phyloP scores from a whole-genome alignment of 37 sponge, comb jelly and placozoan genomes.

The Aphrocallistes beatrix region DNA sequence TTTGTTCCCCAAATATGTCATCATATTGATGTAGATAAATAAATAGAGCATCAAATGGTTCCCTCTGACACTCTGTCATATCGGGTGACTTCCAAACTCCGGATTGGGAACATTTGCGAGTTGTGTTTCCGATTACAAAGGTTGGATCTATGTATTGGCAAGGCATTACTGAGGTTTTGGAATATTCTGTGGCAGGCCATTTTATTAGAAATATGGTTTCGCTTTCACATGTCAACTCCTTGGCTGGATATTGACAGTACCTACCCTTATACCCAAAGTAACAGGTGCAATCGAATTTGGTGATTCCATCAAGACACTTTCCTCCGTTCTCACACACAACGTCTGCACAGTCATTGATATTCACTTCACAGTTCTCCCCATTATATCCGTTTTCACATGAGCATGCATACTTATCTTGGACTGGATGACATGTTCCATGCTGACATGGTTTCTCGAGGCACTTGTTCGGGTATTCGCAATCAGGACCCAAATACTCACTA shows the following conservation, averaged over 20 bases:
- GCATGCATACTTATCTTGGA: not conserved
- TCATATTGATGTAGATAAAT: not conserved
- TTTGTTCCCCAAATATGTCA: not conserved
- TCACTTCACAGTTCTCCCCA: slow-evolving; percentile 1
- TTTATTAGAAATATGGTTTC: not conserved
- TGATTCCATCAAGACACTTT: slow-evolving; percentile 19
- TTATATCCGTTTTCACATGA: slow-evolving; percentile 22
- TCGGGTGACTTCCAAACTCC: not conserved
- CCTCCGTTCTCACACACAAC: slow-evolving; percentile 21
- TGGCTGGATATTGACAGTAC: slow-evolving; percentile 4
- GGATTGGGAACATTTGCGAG: not conserved
- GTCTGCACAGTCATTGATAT: slow-evolving; percentile 23
- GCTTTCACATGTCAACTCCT: slow-evolving; percentile 13
- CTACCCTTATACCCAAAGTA: not conserved
- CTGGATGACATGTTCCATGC: slow-evolving; percentile 21
- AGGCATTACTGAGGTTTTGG: not conserved
- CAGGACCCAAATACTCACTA: not conserved
- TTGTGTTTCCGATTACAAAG: not conserved
- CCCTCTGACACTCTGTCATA: not conserved
- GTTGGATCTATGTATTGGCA: slow-evolving; percentile 14
- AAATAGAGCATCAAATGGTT: not conserved
- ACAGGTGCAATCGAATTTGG: slow-evolving; percentile 18
- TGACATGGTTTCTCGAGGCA: slow-evolving; percentile 20
- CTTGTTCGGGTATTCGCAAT: slow-evolving; percentile 18
- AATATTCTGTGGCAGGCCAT: not conserved